phyloP scores from a whole-genome alignment of 2,797 vertebrate species.

The Cyprinella venusta region DNA sequence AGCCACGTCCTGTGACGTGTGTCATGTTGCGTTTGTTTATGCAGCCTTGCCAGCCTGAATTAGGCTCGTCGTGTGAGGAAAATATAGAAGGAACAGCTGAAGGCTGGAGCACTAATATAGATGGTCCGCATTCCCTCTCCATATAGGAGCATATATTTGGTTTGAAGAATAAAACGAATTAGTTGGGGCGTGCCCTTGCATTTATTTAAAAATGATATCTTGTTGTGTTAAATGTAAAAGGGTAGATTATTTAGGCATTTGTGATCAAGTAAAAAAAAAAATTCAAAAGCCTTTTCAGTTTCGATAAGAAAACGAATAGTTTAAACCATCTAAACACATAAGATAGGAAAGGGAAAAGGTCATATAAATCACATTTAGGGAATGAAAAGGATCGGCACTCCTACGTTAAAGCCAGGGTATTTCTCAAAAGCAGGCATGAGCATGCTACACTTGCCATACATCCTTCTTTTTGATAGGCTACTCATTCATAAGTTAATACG shows the following conservation, averaged over 20 bases:
- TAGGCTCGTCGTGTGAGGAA: not conserved
- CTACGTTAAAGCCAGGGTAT: no score
- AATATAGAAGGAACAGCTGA: slow-evolving; percentile 36
- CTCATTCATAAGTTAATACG: not conserved
- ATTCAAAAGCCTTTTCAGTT: not conserved
- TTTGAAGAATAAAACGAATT: not conserved
- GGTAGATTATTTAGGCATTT: not conserved
- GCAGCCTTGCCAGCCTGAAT: not conserved
- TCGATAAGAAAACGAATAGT: not conserved
- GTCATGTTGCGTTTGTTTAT: slow-evolving; percentile 13
- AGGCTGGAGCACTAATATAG: not conserved
- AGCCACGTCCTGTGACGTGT: not conserved
- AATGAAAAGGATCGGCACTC: no score
- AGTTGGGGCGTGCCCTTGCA: not conserved
- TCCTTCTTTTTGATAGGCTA: not conserved
- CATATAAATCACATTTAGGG: not conserved
- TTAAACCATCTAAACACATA: not conserved
- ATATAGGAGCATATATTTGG: not conserved
- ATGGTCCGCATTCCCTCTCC: not conserved
- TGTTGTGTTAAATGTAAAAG: not conserved
- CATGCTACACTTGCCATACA: not conserved
- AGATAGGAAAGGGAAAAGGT: not conserved
- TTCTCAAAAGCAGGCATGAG: not conserved
- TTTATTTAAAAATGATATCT: not conserved
- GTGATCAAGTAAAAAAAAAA: not conserved